Conservation (phyloP, 2,113 vertebrate genomes). For the Panthera leo region DNA sequence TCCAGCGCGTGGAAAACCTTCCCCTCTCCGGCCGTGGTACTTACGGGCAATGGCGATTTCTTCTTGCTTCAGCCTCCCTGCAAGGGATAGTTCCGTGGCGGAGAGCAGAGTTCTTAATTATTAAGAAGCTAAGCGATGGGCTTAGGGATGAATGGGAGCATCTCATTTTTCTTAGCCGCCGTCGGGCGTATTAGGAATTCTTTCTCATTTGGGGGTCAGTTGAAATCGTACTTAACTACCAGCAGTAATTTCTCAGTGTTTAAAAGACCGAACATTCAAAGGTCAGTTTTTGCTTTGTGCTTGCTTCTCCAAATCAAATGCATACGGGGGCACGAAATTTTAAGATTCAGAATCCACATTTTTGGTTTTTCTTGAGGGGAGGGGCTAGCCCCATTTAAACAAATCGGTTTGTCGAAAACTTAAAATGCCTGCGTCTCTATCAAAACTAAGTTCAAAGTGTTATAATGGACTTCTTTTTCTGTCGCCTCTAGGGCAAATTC, state of each 20-base stretch:
- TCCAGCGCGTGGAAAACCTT: neutral
- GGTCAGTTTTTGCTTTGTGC: neutral
- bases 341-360: neutral
- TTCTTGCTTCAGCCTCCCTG: neutral
- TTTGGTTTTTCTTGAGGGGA: neutral
- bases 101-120: slow-evolving; percentile 62
- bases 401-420: slow-evolving; percentile 19
- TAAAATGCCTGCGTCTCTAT: slow-evolving; percentile 8
- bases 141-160: neutral
- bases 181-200: neutral
- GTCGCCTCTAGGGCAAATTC: neutral
- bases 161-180: slow-evolving; percentile 18
- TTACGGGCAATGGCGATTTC: slow-evolving; percentile 4
- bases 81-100: slow-evolving; percentile 31
- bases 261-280: neutral
- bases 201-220: slow-evolving; percentile 11
- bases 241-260: slow-evolving; percentile 2
- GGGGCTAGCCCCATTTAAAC: neutral
- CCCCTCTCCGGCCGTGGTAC: neutral
- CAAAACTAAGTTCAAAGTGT: slow-evolving; percentile 15
- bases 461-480: slow-evolving; percentile 41
- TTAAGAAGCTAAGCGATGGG: slow-evolving; percentile 41
- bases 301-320: neutral
- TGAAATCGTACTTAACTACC: neutral
- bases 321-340: neutral